Conservation (phyloP, 2,888 invertebrate genomes). For the Lochmaea capreae region DNA sequence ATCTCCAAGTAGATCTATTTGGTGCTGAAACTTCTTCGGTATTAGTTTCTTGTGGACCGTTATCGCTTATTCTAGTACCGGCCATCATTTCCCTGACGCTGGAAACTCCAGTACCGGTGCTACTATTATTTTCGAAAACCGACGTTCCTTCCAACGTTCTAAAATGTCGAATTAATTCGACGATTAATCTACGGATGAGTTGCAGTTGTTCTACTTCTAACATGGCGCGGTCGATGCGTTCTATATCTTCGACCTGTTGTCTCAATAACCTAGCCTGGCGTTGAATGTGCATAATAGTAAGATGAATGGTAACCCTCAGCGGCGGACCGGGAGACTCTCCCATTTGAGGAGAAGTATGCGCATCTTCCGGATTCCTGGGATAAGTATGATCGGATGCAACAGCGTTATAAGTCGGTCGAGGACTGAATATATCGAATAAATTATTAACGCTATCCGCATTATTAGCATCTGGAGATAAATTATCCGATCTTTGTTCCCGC, state of each 20-base stretch:
- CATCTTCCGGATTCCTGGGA: slow-evolving; percentile 52
- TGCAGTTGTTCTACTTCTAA: slow-evolving; percentile 67
- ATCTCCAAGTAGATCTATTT: background rate
- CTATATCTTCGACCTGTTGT: slow-evolving; percentile 60
- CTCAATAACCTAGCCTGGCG: slow-evolving; percentile 61
- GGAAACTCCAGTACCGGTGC: slow-evolving; percentile 54
- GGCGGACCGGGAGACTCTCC: slow-evolving; percentile 50
- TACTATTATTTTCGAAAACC: slow-evolving; percentile 51
- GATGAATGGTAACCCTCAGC: slow-evolving; percentile 61
- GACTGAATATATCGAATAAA: slow-evolving; percentile 28
- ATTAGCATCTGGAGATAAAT: slow-evolving; percentile 35
- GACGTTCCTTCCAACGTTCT: slow-evolving; percentile 60
- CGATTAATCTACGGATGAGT: slow-evolving; percentile 74
- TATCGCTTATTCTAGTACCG: slow-evolving; percentile 64
- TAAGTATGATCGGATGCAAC: slow-evolving; percentile 63
- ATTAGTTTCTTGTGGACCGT: slow-evolving; percentile 58
- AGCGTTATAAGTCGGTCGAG: slow-evolving; percentile 38
- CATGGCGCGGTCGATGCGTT: slow-evolving; percentile 63
- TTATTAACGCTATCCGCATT: slow-evolving; percentile 27
- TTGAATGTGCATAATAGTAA: slow-evolving; percentile 63
- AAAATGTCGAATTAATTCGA: slow-evolving; percentile 73
- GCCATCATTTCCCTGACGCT: slow-evolving; percentile 66
- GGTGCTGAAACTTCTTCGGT: slow-evolving; percentile 37
- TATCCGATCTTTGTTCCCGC: slow-evolving; percentile 51
- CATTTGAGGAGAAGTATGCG: slow-evolving; percentile 13